Percentiles rank a stretch among this genome's conserved stretches.
These are phyloP conservation scores for Catharus bicknelli DNA, from an alignment of 2,113 vertebrate species.

Conservation along the genomic window DNA sequence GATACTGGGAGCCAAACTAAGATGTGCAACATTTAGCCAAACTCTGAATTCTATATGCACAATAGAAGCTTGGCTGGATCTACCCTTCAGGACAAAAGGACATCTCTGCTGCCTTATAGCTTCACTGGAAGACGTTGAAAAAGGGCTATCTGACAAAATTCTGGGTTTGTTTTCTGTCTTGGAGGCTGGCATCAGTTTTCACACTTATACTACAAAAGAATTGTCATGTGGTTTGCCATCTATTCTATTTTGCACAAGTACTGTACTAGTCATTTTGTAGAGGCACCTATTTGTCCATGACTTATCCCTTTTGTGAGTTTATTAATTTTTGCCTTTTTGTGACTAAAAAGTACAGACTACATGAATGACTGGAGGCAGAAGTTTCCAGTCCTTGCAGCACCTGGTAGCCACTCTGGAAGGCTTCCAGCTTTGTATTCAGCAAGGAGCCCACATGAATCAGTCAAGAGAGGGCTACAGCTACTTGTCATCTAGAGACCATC, in stretches of 20 bases:
- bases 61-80: background rate
- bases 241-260: background rate
- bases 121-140: background rate
- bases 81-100: background rate
- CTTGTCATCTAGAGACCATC: background rate
- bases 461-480: background rate
- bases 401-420: background rate
- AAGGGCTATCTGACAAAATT: background rate
- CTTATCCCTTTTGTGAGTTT: background rate
- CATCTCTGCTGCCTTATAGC: background rate
- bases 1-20: background rate
- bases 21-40: background rate
- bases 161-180: background rate
- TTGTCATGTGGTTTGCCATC: fast-evolving
- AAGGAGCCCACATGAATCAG: background rate
- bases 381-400: background rate
- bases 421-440: background rate
- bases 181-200: background rate
- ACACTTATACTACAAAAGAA: background rate
- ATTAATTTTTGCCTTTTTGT: background rate
- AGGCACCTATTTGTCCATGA: background rate
- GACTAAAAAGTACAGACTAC: background rate
- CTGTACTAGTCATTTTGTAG: background rate
- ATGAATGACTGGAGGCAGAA: background rate
- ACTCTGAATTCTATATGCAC: background rate